Base-by-base conservation (phyloP, 2,113 vertebrate species). In the Entosphenus tridentatus region DNA sequence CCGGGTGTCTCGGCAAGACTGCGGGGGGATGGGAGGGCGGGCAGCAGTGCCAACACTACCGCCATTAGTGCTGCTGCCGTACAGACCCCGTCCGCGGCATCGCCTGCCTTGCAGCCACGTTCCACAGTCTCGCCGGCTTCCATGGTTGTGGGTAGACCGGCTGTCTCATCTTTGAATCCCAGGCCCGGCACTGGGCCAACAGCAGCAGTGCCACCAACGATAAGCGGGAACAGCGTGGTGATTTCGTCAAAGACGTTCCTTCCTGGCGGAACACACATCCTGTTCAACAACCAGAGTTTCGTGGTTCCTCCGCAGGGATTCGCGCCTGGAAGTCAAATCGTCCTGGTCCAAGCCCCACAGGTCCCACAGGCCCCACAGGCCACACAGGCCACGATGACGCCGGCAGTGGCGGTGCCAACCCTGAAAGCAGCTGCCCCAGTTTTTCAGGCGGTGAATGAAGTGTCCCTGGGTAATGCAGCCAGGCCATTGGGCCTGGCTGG, bases 221-320 rank as follows among this genome's bases (percentile, higher is more conserved):
- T 79, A 71, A 73, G 70, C 68, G 77, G 69, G 68, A 87, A 96
- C 77, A 92, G 83, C 75, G 83, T 98, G 76, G 81, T 96, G 65
- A 88, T 98, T 75, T 96, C 87, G 73, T 95, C 86, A 2, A 83
- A 79, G 72, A 80, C 84, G 3, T 84, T 86, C 70, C 83, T 98
- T 71, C 82, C 85, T 73, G 86, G 88, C 74, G 93, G 91, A 72
- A 93, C 90, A 71, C 89, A 96, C 71, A 90, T 98, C 69, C 77
- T 96, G 74, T 85, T 98, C 74, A 95, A 89, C 73, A 88, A 85
- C 75, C 79, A 84, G 69, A 73, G 82, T 67, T 91, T 96, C 79
- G 79, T 92, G 75, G 90, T 96, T 75, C 90, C 93, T 69, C 79
- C 88, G 16, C 90, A 90, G 80, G 93, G 91, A 74, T 83, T 98